These are phyloP conservation scores for human DNA, from an alignment of 2,113 vertebrate species.

Conservation along the genomic window GRCh38 chr3:29349501-29350000, in stretches of 20 bases:
- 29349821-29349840: neutral
- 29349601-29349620: neutral
- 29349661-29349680: neutral
- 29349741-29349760: neutral
- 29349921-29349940: no score
- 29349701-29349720: neutral
- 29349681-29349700: neutral
- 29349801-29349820: slow-evolving; percentile 1
- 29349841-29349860: neutral
- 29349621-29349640: neutral
- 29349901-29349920: no score
- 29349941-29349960: no score
- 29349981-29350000: no score
- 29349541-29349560: neutral
- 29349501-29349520: neutral
- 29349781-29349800: neutral
- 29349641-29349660: neutral
- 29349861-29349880: neutral
- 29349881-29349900: no score
- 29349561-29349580: neutral
- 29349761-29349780: neutral
- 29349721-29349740: neutral
- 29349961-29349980: no score
- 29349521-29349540: neutral
- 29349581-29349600: neutral